A percentile compares a stretch with the other conserved stretches of the same genome.
Conservation (phyloP, 1,140 invertebrate genomes). For the Drosophila melanica region DNA sequence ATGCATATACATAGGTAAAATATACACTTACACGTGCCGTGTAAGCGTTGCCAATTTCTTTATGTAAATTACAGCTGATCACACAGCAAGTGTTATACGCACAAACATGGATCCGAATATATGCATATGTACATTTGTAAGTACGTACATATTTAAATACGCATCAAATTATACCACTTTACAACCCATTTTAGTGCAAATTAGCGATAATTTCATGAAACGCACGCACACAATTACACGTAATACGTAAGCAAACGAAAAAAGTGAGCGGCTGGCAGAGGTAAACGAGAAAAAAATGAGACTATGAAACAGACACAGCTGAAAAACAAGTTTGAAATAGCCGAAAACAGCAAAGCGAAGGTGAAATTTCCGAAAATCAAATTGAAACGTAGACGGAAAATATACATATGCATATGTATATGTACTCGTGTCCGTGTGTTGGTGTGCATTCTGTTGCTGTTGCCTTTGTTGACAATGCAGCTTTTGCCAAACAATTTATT, state of each 20-base stretch:
- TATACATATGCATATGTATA: conserved; percentile 64
- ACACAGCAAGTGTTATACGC: conserved; percentile 17
- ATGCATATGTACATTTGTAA: background rate
- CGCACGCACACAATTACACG: conserved; percentile 63
- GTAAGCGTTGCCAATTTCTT: conserved; percentile 54
- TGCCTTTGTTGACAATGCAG: conserved; percentile 18
- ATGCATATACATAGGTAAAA: conserved; percentile 16
- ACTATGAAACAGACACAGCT: conserved; percentile 65
- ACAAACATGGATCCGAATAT: conserved; percentile 4
- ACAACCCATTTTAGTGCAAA: conserved; percentile 60
- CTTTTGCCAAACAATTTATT: conserved; percentile 4
- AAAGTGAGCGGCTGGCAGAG: conserved; percentile 74
- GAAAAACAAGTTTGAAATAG: conserved; percentile 79
- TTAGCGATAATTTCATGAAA: conserved; percentile 66
- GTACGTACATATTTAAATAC: conserved; percentile 34
- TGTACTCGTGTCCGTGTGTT: conserved; percentile 32
- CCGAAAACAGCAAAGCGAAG: conserved; percentile 79
- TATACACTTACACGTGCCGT: conserved; percentile 52
- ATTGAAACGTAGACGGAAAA: conserved; percentile 80
- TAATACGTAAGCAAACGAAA: conserved; percentile 78
- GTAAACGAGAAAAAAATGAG: conserved; percentile 50
- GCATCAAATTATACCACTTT: conserved; percentile 63
- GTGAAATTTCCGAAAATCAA: conserved; percentile 80
- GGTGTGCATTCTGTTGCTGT: conserved; percentile 58
- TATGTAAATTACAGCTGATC: conserved; percentile 66